Base-by-base conservation (phyloP, 2,888 invertebrate genomes). In the Notodonta dromedarius region DNA sequence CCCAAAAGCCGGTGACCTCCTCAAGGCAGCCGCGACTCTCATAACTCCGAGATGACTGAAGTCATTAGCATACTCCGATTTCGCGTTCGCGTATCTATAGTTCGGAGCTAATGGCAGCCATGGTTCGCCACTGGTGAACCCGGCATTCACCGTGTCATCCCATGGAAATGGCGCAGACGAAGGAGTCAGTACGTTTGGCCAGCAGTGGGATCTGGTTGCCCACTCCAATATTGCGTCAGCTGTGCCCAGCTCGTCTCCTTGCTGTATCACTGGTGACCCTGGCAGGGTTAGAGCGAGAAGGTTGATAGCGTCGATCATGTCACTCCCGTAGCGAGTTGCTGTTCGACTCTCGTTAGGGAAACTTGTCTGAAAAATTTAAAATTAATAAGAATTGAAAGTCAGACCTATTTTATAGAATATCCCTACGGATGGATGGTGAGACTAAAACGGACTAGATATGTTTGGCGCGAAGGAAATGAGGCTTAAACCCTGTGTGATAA, bases 241-340 rank as follows among this genome's bases (percentile, higher is more conserved):
- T 0, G 84, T 81, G 1, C 96, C 97, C 2, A 97, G 94, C 77
- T 97, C 97, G 71, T 97, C 97, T 12, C 97, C 97, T 83, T 98
- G 97, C 80, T 97, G 97, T 32, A 96, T 95, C 39, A 97, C 92
- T 0, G 95, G 94, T 0, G 96, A 95, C 32, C 98, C 98, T 0
- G 97, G 97, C 35, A 98, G 87, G 0, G 95, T 89, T 50, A 97
- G 88, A 4, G 95, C 91, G 56, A 98, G 86, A 72, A 97, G 95
- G 83, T 96, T 96, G 35, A 97, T 83, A 0, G 95, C 94, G 67
- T 97, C 96, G 0, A 96, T 94, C 74, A 96, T 94, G 61, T 95
- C 95, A 1, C 84, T 86, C 2, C 96, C 96, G 61, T 95, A 93
- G 4, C 96, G 96, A 89, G 89, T 95, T 94, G 74, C 96, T 80